Conservation (phyloP, 2,113 vertebrate species). For the Triplophysa rosa region DNA sequence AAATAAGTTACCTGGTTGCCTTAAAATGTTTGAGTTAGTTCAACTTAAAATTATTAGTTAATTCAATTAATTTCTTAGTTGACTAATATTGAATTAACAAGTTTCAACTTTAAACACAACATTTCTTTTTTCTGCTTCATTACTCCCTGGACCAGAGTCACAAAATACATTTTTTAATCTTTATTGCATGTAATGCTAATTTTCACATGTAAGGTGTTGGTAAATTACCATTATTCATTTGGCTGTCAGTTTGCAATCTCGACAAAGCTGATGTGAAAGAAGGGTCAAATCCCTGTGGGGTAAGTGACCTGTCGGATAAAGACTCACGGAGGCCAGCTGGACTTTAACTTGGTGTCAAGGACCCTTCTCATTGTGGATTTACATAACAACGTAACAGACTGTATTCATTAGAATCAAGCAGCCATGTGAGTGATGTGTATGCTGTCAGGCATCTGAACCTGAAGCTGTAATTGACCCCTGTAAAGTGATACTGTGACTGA, state of each 20-base stretch:
- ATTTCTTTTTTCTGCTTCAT: too few relatives aligned
- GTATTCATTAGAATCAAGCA: constrained; percentile 43
- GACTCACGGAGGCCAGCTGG: constrained; percentile 70
- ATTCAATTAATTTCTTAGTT: too few relatives aligned
- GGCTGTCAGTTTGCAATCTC: constrained; percentile 53
- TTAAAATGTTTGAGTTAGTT: too few relatives aligned
- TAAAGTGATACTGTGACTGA: not conserved
- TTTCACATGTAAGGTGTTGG: constrained; percentile 56
- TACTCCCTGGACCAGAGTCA: too few relatives aligned
- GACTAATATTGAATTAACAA: too few relatives aligned
- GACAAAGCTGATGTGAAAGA: constrained; percentile 59
- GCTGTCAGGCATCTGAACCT: not conserved
- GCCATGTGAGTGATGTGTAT: not conserved
- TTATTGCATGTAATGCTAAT: constrained; percentile 9
- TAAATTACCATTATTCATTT: constrained; percentile 68
- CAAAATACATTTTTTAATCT: not conserved
- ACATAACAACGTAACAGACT: constrained; percentile 55
- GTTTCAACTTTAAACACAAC: too few relatives aligned
- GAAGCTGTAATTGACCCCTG: not conserved
- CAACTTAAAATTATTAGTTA: too few relatives aligned
- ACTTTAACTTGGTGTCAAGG: constrained; percentile 53
- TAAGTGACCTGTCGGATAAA: constrained; percentile 68
- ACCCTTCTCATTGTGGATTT: constrained; percentile 53
- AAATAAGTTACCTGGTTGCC: too few relatives aligned
- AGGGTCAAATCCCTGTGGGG: constrained; percentile 64